Evolutionary conservation across 2,888 invertebrate genomes (phyloP).

Genomic region (Zonitis immaculata): DNA sequence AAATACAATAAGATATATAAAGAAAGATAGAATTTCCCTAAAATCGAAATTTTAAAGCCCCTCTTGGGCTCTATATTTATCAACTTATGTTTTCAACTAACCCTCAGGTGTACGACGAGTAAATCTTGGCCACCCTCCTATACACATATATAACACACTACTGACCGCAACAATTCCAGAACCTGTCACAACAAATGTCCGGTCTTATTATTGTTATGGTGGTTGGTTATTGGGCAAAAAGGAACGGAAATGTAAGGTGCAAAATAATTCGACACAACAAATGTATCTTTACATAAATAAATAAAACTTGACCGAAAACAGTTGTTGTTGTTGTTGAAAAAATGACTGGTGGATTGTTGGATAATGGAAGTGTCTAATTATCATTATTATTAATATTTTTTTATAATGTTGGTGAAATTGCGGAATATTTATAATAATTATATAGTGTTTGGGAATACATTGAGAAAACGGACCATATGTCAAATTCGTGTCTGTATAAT

Average conservation of each 20-base stretch:
- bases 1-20: too few species aligned
- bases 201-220: slow-evolving; percentile 17
- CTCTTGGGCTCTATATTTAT: too few species aligned
- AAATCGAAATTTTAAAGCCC: too few species aligned
- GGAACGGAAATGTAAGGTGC: slow-evolving; percentile 37
- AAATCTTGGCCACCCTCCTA: slow-evolving; percentile 15
- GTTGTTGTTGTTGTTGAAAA: background rate
- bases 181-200: slow-evolving; percentile 41
- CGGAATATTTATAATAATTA: background rate
- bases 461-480: slow-evolving; percentile 23
- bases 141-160: slow-evolving; percentile 14
- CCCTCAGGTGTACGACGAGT: too few species aligned
- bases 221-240: too few species aligned
- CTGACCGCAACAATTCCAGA: slow-evolving; percentile 37
- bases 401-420: background rate
- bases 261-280: slow-evolving; percentile 30
- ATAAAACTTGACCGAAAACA: background rate
- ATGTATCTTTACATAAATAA: too few species aligned
- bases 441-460: slow-evolving; percentile 7
- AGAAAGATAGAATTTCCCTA: too few species aligned
- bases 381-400: background rate
- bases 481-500: slow-evolving; percentile 10
- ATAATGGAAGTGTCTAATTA: background rate
- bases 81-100: slow-evolving; percentile 9
- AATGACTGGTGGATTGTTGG: background rate